Evolutionary conservation across 2,888 invertebrate genomes (phyloP), one percentile per base, ranked within the genome.

Genomic region (Megamerina dolium): DNA sequence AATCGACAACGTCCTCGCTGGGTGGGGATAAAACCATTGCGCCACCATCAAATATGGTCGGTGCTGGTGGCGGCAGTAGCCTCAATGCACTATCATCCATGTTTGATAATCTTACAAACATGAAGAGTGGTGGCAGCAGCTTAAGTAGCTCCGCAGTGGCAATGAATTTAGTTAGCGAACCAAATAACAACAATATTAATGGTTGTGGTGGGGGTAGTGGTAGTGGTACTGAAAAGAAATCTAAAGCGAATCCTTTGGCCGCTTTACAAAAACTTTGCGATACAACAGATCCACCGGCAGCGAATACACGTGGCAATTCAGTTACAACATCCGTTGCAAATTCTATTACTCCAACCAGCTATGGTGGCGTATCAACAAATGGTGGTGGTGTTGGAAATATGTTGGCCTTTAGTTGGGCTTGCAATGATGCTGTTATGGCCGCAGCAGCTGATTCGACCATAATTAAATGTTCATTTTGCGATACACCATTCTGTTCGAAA

Each of bases 231-330:
- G n/a, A n/a, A n/a, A 34, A 70, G 48, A 66, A 66, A 35, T 50
- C 62, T 1, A 67, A 65, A 23, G 85, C 91, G 58, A 93, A 96
- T 73, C 96, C 96, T 5, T 72, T 96, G 57, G 93, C 94, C 16
- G 94, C 94, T 2, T 74, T 96, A 42, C 95, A 96, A 67, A 94
- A 94, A 70, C 80, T 96, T 19, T 92, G 95, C 74, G 94, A 95
- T 70, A 94, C 92, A 74, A 91, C 93, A 54, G 93, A 93, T 50
- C 61, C 69, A 12, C 62, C 74, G 5, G 66, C 71, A 13, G 59
- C 69, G 2, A 70, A 64, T 43, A 61, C 68, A 29, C 69, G 68
- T 27, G 59, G 56, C 48, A 13, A 31, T 35, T 13, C 20, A 12
- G 37, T 34, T 32, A 21, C 16, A 16, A 5, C n/a, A 2, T 5